Conservation (phyloP, 2,888 invertebrate species). For the Platycheirus albimanus region DNA sequence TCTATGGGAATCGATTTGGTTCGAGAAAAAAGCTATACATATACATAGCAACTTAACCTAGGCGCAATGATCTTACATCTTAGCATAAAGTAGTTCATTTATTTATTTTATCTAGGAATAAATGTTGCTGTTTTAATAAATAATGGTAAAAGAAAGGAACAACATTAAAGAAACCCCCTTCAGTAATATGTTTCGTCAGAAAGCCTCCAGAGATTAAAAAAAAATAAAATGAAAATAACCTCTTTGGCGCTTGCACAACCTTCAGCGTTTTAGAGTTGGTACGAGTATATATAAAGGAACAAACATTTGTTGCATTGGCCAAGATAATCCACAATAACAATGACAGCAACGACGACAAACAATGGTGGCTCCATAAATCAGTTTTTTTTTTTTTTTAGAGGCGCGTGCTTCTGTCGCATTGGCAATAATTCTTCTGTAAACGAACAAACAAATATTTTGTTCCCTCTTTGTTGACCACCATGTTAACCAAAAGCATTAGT, state of each 20-base stretch:
- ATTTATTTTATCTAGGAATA: constrained; percentile 33
- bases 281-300: no score
- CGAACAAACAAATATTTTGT: neutral
- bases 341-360: constrained; percentile 51
- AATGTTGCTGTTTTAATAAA: constrained; percentile 61
- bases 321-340: constrained; percentile 34
- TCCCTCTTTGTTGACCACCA: constrained; percentile 49
- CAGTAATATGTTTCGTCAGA: constrained; percentile 57
- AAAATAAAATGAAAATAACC: constrained; percentile 56
- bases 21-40: neutral
- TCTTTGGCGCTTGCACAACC: constrained; percentile 62
- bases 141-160: no score
- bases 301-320: constrained; percentile 46
- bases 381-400: constrained; percentile 36
- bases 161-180: no score
- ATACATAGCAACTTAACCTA: constrained; percentile 40
- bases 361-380: constrained; percentile 72
- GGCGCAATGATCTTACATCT: constrained; percentile 38
- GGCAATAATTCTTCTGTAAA: constrained; percentile 30
- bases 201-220: constrained; percentile 13
- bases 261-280: constrained; percentile 19
- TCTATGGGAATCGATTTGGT: constrained; percentile 26
- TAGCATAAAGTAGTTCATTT: constrained; percentile 57
- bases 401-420: constrained; percentile 29
- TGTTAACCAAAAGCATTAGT: constrained; percentile 34